Evolutionary conservation across 2,113 vertebrate genomes (phyloP).

Genomic region (Microcebus ravelobensis): DNA sequence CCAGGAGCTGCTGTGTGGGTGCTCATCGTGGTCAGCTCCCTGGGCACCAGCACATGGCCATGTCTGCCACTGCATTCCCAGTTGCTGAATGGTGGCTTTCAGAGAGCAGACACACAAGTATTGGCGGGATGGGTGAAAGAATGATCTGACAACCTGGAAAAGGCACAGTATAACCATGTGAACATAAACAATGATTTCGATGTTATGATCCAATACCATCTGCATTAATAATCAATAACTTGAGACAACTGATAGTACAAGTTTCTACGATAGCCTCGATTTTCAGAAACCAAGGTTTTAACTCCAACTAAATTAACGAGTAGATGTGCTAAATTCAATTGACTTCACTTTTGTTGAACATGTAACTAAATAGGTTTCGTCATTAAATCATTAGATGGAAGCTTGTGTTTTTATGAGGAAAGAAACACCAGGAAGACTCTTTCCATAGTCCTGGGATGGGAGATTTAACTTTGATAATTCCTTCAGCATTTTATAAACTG

Average conservation of each 20-base stretch:
- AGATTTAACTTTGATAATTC: slow-evolving; percentile 75
- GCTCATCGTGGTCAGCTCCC: rapidly evolving
- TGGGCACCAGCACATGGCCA: not conserved
- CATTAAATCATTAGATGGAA: slow-evolving; percentile 50
- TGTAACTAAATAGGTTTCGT: slow-evolving; percentile 25
- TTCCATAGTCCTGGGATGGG: slow-evolving; percentile 45
- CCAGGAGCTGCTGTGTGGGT: rapidly evolving
- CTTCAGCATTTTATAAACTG: slow-evolving; percentile 79
- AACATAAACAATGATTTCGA: not conserved
- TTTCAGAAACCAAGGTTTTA: not conserved
- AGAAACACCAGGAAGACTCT: slow-evolving; percentile 5
- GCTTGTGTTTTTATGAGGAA: not conserved
- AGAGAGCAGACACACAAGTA: rapidly evolving
- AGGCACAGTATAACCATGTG: too few species aligned
- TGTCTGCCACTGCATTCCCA: not conserved
- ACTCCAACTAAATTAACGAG: slow-evolving; percentile 39
- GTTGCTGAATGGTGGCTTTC: not conserved
- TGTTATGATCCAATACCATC: not conserved
- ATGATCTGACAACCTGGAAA: not conserved
- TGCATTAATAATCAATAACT: not conserved
- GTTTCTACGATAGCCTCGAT: not conserved
- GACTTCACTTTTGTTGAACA: slow-evolving; percentile 59
- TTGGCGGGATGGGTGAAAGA: too few species aligned
- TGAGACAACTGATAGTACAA: not conserved
- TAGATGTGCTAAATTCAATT: not conserved